A percentile compares a stretch with the other conserved stretches of the same genome.
Conservation (phyloP, 2,888 invertebrate species). For the Pollenia amentaria region DNA sequence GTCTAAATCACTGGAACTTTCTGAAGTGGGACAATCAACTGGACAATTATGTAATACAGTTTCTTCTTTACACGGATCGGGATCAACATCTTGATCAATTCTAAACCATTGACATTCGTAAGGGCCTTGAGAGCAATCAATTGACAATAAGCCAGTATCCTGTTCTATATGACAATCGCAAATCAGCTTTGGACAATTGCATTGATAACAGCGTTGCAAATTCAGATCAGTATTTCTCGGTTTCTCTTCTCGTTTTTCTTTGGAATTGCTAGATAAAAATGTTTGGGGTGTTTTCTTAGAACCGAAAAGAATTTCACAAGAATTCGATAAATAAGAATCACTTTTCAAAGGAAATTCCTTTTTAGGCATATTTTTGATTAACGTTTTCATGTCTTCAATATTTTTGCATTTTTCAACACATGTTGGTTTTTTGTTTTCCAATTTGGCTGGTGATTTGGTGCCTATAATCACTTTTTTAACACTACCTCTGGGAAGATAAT, state of each 20-base stretch:
- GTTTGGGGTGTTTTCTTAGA: background rate
- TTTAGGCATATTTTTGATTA: background rate
- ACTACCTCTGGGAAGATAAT: slow-evolving; percentile 77
- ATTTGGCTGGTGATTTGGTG: slow-evolving; percentile 7
- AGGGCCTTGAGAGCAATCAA: slow-evolving; percentile 81
- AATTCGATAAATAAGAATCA: background rate
- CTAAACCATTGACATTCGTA: slow-evolving; percentile 80
- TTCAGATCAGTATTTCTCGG: slow-evolving; percentile 76
- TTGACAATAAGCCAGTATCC: slow-evolving; percentile 78
- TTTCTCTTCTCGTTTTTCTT: slow-evolving; percentile 39
- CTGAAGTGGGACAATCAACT: slow-evolving; percentile 77
- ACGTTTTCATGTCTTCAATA: slow-evolving; percentile 24
- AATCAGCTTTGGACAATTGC: slow-evolving; percentile 79
- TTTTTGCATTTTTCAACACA: slow-evolving; percentile 55
- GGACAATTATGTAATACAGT: slow-evolving; percentile 80
- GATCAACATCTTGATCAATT: slow-evolving; percentile 75
- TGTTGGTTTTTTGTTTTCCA: background rate
- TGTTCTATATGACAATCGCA: slow-evolving; percentile 80
- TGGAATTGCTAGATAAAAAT: background rate
- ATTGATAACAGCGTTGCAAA: slow-evolving; percentile 77
- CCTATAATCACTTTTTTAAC: slow-evolving; percentile 73
- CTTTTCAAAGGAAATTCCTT: slow-evolving; percentile 41
- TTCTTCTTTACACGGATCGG: slow-evolving; percentile 74
- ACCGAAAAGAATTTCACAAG: background rate
- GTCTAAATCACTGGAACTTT: slow-evolving; percentile 75